Evolutionary conservation across 2,888 invertebrate genomes (phyloP).

Genomic region (Chrysotoxum bicinctum): DNA sequence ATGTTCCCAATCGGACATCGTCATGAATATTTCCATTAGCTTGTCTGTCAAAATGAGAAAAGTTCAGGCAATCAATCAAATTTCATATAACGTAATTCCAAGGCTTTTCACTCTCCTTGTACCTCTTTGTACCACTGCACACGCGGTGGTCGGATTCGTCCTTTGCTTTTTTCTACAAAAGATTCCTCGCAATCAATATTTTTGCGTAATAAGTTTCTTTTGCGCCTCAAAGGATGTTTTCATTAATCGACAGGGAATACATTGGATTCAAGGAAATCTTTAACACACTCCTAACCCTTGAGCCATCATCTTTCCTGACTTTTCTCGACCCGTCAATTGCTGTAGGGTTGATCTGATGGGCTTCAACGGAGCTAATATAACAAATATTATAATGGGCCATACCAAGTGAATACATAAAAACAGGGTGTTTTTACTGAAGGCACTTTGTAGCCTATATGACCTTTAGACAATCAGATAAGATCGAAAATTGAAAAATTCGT

Average conservation of each 20-base stretch:
- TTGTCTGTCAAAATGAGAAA: conserved; percentile 24
- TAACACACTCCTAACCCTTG: background rate
- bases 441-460: too few species aligned
- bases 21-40: conserved; percentile 55
- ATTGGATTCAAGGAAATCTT: conserved; percentile 45
- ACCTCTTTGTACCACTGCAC: background rate
- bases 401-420: background rate
- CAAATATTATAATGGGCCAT: conserved; percentile 57
- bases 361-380: conserved; percentile 56
- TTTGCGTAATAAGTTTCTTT: conserved; percentile 36
- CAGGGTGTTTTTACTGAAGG: conserved; percentile 13
- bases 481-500: background rate
- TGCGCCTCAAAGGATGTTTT: conserved; percentile 6
- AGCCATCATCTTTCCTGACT: conserved; percentile 15
- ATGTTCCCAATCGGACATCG: conserved; percentile 23
- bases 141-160: background rate
- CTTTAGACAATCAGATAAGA: background rate
- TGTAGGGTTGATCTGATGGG: conserved; percentile 19
- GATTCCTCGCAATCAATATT: conserved; percentile 54
- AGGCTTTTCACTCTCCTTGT: background rate
- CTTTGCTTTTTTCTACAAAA: background rate
- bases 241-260: conserved; percentile 65
- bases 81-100: conserved; percentile 26
- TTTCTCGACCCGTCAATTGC: background rate
- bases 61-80: conserved; percentile 57